Percentiles rank a stretch among this genome's conserved stretches.
These are phyloP conservation scores for Sericinus montela DNA, from an alignment of 2,888 invertebrate genomes.

Conservation along the genomic window DNA sequence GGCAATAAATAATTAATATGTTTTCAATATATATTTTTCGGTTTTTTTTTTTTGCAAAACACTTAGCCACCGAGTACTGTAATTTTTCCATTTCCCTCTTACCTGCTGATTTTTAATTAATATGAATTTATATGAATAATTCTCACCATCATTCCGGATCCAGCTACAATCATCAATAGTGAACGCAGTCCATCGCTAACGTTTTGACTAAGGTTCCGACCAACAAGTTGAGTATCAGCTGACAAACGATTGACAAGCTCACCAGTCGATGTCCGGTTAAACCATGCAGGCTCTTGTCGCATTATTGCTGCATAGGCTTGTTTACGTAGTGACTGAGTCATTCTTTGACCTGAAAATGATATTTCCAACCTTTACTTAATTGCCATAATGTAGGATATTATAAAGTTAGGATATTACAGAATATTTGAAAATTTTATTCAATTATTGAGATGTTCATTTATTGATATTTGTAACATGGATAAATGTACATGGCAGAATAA, in stretches of 20 bases:
- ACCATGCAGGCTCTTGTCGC: conserved; percentile 94
- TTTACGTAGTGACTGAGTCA: conserved; percentile 89
- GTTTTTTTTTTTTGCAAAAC: too few relatives aligned
- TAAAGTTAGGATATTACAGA: too few relatives aligned
- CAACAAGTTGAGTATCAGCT: conserved; percentile 94
- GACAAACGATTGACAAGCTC: conserved; percentile 94
- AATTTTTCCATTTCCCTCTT: too few relatives aligned
- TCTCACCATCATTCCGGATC: conserved; percentile 95
- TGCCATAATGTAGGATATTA: too few relatives aligned
- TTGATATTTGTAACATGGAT: too few relatives aligned
- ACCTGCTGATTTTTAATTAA: too few relatives aligned
- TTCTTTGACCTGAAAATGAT: conserved; percentile 86
- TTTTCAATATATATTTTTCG: too few relatives aligned
- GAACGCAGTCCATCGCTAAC: conserved; percentile 96
- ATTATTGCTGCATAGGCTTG: conserved; percentile 89
- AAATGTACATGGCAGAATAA: too few relatives aligned
- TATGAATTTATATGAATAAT: neutral
- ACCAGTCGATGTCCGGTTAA: conserved; percentile 93
- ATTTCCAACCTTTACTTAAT: neutral
- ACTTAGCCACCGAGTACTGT: too few relatives aligned
- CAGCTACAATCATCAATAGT: conserved; percentile 90
- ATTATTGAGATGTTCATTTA: too few relatives aligned
- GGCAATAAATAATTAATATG: too few relatives aligned
- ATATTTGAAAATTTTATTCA: too few relatives aligned
- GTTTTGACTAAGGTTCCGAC: conserved; percentile 94